Conservation (phyloP, 1,140 invertebrate species). For the Semibalanus balanoides region DNA sequence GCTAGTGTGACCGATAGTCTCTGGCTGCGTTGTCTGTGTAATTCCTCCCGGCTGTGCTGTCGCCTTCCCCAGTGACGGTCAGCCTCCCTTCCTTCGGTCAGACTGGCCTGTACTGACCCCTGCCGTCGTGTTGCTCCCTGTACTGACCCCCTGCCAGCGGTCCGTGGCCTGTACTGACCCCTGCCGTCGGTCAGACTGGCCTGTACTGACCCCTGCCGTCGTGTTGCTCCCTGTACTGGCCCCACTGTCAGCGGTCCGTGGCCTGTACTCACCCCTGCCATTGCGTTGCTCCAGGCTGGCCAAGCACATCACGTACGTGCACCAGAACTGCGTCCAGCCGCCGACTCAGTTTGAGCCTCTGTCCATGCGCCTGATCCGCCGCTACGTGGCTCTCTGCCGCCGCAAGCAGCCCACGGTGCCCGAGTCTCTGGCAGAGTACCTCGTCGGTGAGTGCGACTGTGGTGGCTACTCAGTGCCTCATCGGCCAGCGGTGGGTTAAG, state of each 20-base stretch:
- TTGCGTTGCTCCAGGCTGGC: conserved; percentile 48
- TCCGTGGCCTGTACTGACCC: conserved; percentile 17
- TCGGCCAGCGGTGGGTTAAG: too few species aligned
- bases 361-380: conserved; percentile 85
- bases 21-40: too few species aligned
- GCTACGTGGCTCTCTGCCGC: conserved; percentile 74
- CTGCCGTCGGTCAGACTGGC: too few species aligned
- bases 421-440: conserved; percentile 68
- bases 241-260: conserved; percentile 13
- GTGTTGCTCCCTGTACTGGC: too few species aligned
- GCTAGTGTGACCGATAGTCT: too few species aligned
- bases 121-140: too few species aligned
- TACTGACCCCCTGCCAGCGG: conserved; percentile 7
- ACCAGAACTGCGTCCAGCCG: conserved; percentile 79
- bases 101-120: too few species aligned
- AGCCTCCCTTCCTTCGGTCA: too few species aligned
- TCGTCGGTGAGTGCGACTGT: conserved; percentile 58
- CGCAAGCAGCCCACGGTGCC: conserved; percentile 55
- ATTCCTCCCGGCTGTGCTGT: too few species aligned
- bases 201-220: too few species aligned
- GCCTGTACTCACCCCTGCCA: conserved; percentile 19
- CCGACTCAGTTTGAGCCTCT: conserved; percentile 57
- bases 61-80: too few species aligned
- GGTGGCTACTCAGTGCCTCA: too few species aligned
- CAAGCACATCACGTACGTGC: conserved; percentile 95